Percentiles rank a stretch among this genome's conserved stretches.
Conservation (phyloP, 2,797 vertebrate genomes). For the Lepidocolaptes lacrymiger region DNA sequence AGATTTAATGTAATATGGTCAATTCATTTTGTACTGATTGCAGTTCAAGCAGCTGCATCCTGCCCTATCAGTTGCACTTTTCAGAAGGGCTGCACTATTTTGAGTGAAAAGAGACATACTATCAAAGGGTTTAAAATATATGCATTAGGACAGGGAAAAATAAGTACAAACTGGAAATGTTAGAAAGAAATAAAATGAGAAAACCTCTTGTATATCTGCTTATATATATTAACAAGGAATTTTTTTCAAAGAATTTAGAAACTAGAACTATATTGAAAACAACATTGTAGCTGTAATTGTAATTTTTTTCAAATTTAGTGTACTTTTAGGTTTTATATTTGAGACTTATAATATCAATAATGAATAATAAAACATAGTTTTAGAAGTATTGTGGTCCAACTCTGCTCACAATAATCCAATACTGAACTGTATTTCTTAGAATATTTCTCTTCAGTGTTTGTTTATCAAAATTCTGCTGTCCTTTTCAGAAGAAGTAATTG, state of each 20-base stretch:
- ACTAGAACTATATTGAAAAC: background rate
- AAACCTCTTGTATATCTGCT: background rate
- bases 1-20: conserved; percentile 48
- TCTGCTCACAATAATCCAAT: background rate
- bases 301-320: background rate
- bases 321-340: background rate
- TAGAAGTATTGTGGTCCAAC: background rate
- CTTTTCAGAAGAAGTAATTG: background rate
- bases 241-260: background rate
- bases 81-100: conserved; percentile 22
- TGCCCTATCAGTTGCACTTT: background rate
- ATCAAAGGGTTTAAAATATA: background rate
- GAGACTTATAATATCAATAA: background rate
- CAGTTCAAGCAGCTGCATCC: conserved; percentile 47
- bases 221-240: background rate
- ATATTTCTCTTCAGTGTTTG: background rate
- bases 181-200: background rate
- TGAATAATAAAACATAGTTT: background rate
- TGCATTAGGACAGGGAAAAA: background rate
- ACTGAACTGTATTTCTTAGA: background rate
- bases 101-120: background rate
- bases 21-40: conserved; percentile 61
- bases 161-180: background rate
- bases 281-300: background rate
- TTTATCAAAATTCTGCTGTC: background rate